Conservation (phyloP, 2,797 vertebrate genomes). For the Parauchenoglanis ngamensis region DNA sequence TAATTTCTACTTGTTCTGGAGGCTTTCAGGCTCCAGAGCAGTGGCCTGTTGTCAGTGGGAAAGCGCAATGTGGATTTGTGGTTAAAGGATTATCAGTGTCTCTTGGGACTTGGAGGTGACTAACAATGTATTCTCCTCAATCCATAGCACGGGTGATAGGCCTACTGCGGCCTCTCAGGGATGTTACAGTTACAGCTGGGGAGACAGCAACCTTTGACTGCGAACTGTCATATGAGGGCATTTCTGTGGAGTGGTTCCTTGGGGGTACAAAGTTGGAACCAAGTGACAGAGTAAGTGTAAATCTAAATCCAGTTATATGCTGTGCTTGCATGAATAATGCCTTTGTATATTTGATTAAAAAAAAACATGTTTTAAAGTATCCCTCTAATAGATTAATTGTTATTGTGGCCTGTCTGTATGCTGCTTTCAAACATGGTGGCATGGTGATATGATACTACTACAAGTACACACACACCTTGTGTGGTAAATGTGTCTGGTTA, state of each 20-base stretch:
- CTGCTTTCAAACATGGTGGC: conserved; percentile 1
- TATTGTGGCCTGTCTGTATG: neutral
- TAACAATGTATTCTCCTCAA: conserved; percentile 84
- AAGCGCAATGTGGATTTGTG: conserved; percentile 76
- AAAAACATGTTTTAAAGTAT: neutral
- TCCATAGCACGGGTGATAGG: conserved; percentile 90
- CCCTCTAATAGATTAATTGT: neutral
- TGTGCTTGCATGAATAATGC: conserved; percentile 13
- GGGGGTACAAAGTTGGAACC: conserved; percentile 89
- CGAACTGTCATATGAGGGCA: conserved; percentile 93
- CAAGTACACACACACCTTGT: neutral
- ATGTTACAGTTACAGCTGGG: conserved; percentile 94
- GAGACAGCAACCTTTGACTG: conserved; percentile 97
- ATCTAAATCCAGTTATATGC: neutral
- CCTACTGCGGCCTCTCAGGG: conserved; percentile 85
- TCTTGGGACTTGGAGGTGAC: conserved; percentile 71
- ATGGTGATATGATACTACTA: neutral
- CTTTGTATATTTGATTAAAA: too few species aligned
- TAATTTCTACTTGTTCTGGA: conserved; percentile 72
- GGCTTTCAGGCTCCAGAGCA: conserved; percentile 69
- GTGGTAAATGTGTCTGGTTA: neutral
- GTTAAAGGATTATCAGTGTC: conserved; percentile 66
- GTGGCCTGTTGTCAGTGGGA: conserved; percentile 73
- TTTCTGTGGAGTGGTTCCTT: conserved; percentile 93
- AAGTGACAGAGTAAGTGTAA: conserved; percentile 86